These are phyloP conservation scores for Lates calcarifer DNA, from an alignment of 2,113 vertebrate genomes.

Conservation along the genomic window DNA sequence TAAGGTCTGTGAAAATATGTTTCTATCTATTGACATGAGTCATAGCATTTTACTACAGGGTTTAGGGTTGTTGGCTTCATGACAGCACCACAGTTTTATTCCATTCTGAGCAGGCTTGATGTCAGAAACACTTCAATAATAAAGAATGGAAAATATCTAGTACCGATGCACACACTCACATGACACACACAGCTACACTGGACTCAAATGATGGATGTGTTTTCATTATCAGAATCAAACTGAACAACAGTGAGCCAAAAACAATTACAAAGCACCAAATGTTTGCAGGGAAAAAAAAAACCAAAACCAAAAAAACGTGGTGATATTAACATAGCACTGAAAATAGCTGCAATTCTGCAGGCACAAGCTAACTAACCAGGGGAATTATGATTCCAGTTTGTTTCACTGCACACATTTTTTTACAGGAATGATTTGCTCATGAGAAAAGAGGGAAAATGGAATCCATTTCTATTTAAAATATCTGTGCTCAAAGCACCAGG, in stretches of 20 bases:
- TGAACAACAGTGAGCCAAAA: constrained; percentile 53
- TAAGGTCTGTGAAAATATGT: constrained; percentile 38
- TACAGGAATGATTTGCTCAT: constrained; percentile 44
- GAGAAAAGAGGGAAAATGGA: constrained; percentile 23
- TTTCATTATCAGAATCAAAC: constrained; percentile 50
- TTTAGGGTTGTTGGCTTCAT: constrained; percentile 41
- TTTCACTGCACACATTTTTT: constrained; percentile 54
- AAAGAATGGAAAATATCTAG: constrained; percentile 45
- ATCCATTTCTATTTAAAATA: constrained; percentile 67
- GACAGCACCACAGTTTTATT: constrained; percentile 28
- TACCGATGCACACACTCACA: constrained; percentile 33
- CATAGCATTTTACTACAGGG: constrained; percentile 40
- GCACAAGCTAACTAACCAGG: constrained; percentile 29
- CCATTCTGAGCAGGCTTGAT: constrained; percentile 25
- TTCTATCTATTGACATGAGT: constrained; percentile 16
- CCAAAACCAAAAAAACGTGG: constrained; percentile 11
- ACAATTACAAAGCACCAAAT: constrained; percentile 52
- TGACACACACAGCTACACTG: constrained; percentile 25
- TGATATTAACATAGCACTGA: constrained; percentile 29
- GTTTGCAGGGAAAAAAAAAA: constrained; percentile 5
- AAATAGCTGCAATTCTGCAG: constrained; percentile 42
- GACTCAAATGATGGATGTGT: constrained; percentile 53
- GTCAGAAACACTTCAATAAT: constrained; percentile 35
- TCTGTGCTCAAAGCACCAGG: constrained; percentile 56
- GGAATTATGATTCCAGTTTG: constrained; percentile 59